Evolutionary conservation across 92 coral and sea anemone genomes (phyloP).

Genomic region (Heteractis magnifica): DNA sequence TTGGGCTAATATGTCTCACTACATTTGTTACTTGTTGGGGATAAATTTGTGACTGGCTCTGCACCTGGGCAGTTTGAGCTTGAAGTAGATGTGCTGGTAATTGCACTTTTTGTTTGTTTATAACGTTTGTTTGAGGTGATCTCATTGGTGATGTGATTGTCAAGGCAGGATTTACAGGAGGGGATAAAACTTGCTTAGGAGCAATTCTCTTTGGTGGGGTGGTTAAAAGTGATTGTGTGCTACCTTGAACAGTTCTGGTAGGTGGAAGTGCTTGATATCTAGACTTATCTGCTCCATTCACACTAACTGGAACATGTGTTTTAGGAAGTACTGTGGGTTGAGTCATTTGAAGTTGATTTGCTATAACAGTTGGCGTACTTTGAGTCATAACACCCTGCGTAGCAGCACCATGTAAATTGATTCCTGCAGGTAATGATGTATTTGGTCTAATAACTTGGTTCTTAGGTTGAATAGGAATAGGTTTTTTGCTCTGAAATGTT

Average conservation of each 20-base stretch:
- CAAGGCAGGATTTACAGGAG: slow-evolving; percentile 45
- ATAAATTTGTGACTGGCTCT: slow-evolving; percentile 1
- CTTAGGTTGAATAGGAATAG: slow-evolving; percentile 84
- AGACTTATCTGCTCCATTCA: slow-evolving; percentile 36
- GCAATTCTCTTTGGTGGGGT: slow-evolving; percentile 80
- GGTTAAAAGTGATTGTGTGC: slow-evolving; percentile 32
- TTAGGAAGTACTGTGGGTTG: slow-evolving; percentile 31
- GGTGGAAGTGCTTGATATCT: slow-evolving; percentile 11
- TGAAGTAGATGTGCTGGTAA: slow-evolving; percentile 47
- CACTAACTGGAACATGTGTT: slow-evolving; percentile 34
- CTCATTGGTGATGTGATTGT: slow-evolving; percentile 38
- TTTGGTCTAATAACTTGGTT: slow-evolving; percentile 56
- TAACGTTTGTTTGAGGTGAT: slow-evolving; percentile 35
- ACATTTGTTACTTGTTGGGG: slow-evolving; percentile 34
- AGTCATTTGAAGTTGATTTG: slow-evolving; percentile 35
- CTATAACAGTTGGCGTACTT: slow-evolving; percentile 18
- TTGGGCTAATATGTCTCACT: slow-evolving; percentile 12
- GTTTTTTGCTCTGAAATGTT: slow-evolving; percentile 78
- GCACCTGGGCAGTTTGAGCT: slow-evolving; percentile 17
- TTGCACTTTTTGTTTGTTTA: slow-evolving; percentile 32
- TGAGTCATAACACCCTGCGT: slow-evolving; percentile 43
- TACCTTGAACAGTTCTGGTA: slow-evolving; percentile 35
- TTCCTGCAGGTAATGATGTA: slow-evolving; percentile 35
- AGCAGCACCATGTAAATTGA: slow-evolving; percentile 18
- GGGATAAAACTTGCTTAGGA: slow-evolving; percentile 69